These are phyloP conservation scores for Lethrus apterus DNA, from an alignment of 1,140 invertebrate genomes.

Conservation along the genomic window DNA sequence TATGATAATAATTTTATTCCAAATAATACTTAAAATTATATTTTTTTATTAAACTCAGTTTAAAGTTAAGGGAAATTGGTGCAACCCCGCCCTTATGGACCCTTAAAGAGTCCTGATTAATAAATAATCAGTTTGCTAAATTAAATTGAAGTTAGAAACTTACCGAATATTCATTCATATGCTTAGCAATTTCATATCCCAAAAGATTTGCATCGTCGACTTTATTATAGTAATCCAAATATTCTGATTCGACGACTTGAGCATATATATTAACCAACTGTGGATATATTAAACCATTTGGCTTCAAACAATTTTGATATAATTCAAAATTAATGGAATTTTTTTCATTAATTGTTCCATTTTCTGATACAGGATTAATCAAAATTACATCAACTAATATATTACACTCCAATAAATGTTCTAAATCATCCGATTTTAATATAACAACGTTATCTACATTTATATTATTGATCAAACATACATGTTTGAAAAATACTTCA, in stretches of 20 bases:
- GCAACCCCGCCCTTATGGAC: too few relatives aligned
- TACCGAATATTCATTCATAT: conserved; percentile 18
- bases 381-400: conserved; percentile 5
- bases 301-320: conserved; percentile 5
- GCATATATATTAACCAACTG: not conserved
- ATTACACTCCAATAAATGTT: not conserved
- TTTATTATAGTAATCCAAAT: conserved; percentile 16
- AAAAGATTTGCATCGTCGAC: conserved; percentile 16
- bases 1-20: too few relatives aligned
- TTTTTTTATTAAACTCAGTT: too few relatives aligned
- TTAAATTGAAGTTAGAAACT: conserved; percentile 10
- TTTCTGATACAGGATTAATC: conserved; percentile 7
- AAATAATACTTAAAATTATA: too few relatives aligned
- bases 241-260: conserved; percentile 15
- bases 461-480: conserved; percentile 4
- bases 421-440: not conserved
- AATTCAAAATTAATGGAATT: not conserved
- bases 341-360: conserved; percentile 10
- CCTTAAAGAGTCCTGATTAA: too few relatives aligned
- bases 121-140: not conserved
- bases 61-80: too few relatives aligned
- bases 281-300: not conserved
- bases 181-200: conserved; percentile 12
- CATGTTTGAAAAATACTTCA: conserved; percentile 3
- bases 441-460: not conserved